Conservation (phyloP, 1,140 invertebrate species). For the Whitmania pigra region DNA sequence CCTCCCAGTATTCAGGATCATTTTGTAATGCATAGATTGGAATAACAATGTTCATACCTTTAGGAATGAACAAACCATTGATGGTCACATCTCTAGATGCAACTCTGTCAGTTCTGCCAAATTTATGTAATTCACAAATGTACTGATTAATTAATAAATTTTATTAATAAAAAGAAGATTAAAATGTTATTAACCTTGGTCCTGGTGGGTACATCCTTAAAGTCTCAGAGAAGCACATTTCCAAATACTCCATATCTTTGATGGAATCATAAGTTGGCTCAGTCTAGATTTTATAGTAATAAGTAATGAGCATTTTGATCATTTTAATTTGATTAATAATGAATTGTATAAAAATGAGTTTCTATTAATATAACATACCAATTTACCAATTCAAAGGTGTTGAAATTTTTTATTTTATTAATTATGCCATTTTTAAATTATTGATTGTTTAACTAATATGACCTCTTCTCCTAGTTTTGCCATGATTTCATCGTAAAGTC, state of each 20-base stretch:
- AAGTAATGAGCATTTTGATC: background rate
- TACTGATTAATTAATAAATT: background rate
- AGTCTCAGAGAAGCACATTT: conserved; percentile 38
- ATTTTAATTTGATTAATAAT: background rate
- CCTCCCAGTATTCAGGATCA: conserved; percentile 40
- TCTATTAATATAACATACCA: background rate
- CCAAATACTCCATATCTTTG: conserved; percentile 34
- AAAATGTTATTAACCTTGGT: conserved; percentile 25
- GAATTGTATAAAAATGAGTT: background rate
- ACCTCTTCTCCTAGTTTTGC: conserved; percentile 43
- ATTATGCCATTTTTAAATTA: background rate
- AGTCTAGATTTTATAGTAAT: too few species aligned
- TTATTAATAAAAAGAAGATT: background rate
- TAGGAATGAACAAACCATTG: conserved; percentile 27
- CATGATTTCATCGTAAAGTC: conserved; percentile 47
- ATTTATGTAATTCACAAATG: conserved; percentile 30
- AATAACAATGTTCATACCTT: conserved; percentile 39
- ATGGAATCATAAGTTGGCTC: conserved; percentile 33
- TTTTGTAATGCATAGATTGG: conserved; percentile 47
- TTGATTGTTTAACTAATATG: conserved; percentile 25
- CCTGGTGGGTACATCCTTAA: conserved; percentile 36
- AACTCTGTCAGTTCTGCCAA: conserved; percentile 10
- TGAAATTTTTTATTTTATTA: background rate
- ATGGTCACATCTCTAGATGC: conserved; percentile 23
- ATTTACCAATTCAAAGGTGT: background rate